phyloP scores from a whole-genome alignment of 2,888 invertebrate species.

The Oscheius sp. region DNA sequence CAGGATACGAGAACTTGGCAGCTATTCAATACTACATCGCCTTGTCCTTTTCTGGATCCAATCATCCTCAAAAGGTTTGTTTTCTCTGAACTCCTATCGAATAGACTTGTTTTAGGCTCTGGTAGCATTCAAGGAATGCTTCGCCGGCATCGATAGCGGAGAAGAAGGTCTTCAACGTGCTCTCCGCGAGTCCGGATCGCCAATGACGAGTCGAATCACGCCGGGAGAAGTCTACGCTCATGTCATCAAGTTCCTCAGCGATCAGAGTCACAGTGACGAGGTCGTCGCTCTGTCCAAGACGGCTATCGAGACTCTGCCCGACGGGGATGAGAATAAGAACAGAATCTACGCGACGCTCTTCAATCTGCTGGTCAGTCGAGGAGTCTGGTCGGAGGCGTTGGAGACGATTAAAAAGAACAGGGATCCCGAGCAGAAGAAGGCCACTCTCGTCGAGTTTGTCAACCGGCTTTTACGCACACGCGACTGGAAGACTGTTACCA shows the following conservation, averaged over 20 bases:
- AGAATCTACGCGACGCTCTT: conserved; percentile 62
- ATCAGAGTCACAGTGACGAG: conserved; percentile 54
- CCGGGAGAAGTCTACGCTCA: conserved; percentile 39
- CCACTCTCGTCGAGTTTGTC: conserved; percentile 25
- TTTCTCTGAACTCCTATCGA: neutral
- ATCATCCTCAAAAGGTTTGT: conserved; percentile 52
- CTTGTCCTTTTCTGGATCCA: conserved; percentile 59
- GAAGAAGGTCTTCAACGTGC: conserved; percentile 58
- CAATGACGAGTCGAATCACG: conserved; percentile 12
- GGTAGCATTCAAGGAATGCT: conserved; percentile 52
- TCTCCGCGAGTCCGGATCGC: conserved; percentile 33
- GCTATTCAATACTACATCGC: conserved; percentile 61
- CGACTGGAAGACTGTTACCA: conserved; percentile 29
- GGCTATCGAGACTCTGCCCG: conserved; percentile 49
- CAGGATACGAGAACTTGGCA: conserved; percentile 37
- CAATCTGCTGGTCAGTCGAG: conserved; percentile 53
- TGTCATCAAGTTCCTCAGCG: conserved; percentile 54
- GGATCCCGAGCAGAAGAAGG: neutral
- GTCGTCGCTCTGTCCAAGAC: conserved; percentile 54
- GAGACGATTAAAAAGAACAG: conserved; percentile 33
- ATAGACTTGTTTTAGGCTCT: conserved; percentile 17
- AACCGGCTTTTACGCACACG: conserved; percentile 13
- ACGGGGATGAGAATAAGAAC: conserved; percentile 44
- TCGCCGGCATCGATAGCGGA: conserved; percentile 45
- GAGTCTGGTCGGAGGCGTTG: conserved; percentile 59